phyloP scores from a whole-genome alignment of 2,113 vertebrate species.

The Arenaria interpres region DNA sequence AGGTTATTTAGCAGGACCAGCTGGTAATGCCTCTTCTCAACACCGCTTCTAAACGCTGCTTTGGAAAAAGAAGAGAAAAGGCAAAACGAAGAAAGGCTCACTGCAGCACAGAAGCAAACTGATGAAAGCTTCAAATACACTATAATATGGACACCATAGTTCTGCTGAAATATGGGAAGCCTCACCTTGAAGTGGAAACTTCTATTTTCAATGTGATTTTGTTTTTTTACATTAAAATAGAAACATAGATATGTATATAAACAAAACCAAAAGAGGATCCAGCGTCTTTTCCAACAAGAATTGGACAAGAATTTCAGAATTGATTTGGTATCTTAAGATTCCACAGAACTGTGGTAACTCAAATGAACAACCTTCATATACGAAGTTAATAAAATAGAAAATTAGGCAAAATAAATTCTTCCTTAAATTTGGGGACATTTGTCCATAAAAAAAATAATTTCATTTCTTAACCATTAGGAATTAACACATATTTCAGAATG shows the following conservation, averaged over 20 bases:
- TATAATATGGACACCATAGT: neutral
- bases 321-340: neutral
- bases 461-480: neutral
- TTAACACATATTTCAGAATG: neutral
- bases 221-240: neutral
- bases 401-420: neutral
- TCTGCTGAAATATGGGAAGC: neutral
- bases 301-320: neutral
- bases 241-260: neutral
- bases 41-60: slow-evolving; percentile 38
- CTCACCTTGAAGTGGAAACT: neutral
- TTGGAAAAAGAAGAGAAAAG: neutral
- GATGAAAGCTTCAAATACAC: neutral
- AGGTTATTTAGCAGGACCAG: slow-evolving; percentile 74
- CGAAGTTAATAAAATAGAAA: neutral
- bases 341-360: neutral
- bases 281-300: neutral
- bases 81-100: neutral
- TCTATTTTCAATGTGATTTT: neutral
- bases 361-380: neutral
- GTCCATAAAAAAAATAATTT: neutral
- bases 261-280: neutral
- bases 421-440: neutral
- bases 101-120: neutral
- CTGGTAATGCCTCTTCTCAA: slow-evolving; percentile 66